Evolutionary conservation across 2,113 vertebrate species (phyloP).

Genomic region (Halichoerus grypus): DNA sequence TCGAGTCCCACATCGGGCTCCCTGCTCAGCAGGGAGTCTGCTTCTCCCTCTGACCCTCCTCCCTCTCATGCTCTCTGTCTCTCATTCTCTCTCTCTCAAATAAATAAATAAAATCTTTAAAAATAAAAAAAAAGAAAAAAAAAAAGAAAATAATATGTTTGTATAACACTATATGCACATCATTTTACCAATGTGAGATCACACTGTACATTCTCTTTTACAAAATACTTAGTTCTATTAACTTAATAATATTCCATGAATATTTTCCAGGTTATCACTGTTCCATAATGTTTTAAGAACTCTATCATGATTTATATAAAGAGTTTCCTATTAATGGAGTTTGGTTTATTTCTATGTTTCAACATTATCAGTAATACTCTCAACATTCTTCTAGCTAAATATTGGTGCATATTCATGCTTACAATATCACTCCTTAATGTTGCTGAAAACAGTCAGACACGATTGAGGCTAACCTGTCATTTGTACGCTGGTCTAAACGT

Average conservation of each 20-base stretch:
- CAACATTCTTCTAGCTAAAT: background rate
- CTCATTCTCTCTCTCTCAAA: too few relatives aligned
- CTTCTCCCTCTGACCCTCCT: too few relatives aligned
- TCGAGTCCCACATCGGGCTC: too few relatives aligned
- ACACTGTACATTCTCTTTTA: background rate
- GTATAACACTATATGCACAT: background rate
- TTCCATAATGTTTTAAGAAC: conserved; percentile 34
- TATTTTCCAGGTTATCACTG: background rate
- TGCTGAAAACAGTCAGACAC: background rate
- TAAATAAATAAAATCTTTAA: too few relatives aligned
- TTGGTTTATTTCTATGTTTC: background rate
- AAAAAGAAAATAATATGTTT: conserved; percentile 16
- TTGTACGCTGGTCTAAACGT: background rate
- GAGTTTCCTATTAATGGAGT: background rate
- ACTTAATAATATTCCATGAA: background rate
- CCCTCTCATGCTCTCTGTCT: too few relatives aligned
- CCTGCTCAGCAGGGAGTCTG: too few relatives aligned
- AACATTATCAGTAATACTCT: background rate
- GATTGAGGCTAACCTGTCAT: background rate
- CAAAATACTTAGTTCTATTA: background rate
- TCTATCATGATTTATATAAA: background rate
- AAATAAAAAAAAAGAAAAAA: too few relatives aligned
- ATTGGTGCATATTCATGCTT: background rate
- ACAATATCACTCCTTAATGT: background rate
- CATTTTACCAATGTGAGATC: background rate